Evolutionary conservation across 2,113 vertebrate genomes (phyloP).

Genomic region (Hemichromis elongatus): DNA sequence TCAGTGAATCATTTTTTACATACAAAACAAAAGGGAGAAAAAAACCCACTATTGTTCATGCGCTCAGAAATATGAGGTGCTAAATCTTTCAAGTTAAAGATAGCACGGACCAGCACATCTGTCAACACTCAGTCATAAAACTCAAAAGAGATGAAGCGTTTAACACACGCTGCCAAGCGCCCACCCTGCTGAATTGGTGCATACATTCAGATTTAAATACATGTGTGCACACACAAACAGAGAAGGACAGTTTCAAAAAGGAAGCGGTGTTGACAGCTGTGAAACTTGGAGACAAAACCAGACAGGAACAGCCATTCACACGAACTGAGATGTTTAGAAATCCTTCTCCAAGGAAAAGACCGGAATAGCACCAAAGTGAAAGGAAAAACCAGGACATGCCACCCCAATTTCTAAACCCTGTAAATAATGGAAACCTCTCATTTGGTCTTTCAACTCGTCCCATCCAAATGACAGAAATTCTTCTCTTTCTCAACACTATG

Average conservation of each 20-base stretch:
- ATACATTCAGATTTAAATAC: constrained; percentile 16
- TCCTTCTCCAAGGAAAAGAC: constrained; percentile 29
- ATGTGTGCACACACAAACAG: not conserved
- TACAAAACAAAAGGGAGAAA: not conserved
- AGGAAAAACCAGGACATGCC: constrained; percentile 6
- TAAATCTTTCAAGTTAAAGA: constrained; percentile 33
- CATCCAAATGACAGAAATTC: not conserved
- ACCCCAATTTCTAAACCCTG: not conserved
- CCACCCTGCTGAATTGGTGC: not conserved
- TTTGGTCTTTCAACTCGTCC: not conserved
- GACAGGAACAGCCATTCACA: constrained; percentile 21
- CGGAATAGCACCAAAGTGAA: constrained; percentile 17
- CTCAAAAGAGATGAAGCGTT: constrained; percentile 38
- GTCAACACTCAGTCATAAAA: constrained; percentile 26
- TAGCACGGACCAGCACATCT: constrained; percentile 15
- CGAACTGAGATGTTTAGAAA: constrained; percentile 36
- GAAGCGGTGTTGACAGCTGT: constrained; percentile 44
- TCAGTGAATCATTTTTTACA: not conserved
- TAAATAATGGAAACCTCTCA: constrained; percentile 15
- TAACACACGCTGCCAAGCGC: not conserved
- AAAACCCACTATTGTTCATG: not conserved
- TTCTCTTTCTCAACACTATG: not conserved
- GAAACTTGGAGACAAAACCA: constrained; percentile 28
- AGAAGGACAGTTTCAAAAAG: constrained; percentile 7
- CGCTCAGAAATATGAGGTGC: constrained; percentile 1